Evolutionary conservation across 1,140 invertebrate species (phyloP).

Genomic region (Aphelenchoides avenae): DNA sequence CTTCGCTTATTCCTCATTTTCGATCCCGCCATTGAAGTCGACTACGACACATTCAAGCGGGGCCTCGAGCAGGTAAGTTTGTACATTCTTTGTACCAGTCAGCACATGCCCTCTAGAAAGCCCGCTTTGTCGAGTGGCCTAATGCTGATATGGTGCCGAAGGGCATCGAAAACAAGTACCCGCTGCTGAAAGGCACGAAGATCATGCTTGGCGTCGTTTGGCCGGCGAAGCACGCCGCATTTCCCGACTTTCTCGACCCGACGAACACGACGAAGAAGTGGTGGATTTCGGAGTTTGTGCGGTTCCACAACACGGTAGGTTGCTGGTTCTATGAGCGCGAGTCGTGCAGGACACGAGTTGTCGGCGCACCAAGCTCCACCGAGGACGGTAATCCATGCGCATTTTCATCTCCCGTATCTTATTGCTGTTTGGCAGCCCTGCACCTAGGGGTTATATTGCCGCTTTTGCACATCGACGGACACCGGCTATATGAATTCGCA

Average conservation of each 20-base stretch:
- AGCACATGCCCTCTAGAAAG: too few species aligned
- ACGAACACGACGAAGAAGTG: conserved; percentile 28
- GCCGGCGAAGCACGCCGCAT: conserved; percentile 54
- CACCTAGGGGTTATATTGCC: too few species aligned
- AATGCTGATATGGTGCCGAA: conserved; percentile 18
- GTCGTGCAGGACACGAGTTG: too few species aligned
- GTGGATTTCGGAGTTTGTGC: conserved; percentile 41
- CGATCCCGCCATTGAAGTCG: conserved; percentile 44
- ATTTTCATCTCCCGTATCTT: too few species aligned
- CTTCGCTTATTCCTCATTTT: conserved; percentile 39
- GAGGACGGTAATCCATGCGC: too few species aligned
- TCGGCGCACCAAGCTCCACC: too few species aligned
- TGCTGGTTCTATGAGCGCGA: too few species aligned
- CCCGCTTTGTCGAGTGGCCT: conserved; percentile 39
- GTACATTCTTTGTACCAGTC: background rate
- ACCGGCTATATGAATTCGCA: too few species aligned
- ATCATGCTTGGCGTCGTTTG: conserved; percentile 55
- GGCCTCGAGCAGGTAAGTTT: conserved; percentile 26
- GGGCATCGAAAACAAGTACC: conserved; percentile 37
- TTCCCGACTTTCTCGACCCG: conserved; percentile 58
- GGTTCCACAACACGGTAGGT: conserved; percentile 23
- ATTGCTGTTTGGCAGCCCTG: too few species aligned
- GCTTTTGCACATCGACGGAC: too few species aligned
- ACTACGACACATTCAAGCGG: conserved; percentile 34
- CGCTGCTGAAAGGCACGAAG: conserved; percentile 33